Base-by-base conservation (phyloP, 2,888 invertebrate genomes). In the Seira ritae region DNA sequence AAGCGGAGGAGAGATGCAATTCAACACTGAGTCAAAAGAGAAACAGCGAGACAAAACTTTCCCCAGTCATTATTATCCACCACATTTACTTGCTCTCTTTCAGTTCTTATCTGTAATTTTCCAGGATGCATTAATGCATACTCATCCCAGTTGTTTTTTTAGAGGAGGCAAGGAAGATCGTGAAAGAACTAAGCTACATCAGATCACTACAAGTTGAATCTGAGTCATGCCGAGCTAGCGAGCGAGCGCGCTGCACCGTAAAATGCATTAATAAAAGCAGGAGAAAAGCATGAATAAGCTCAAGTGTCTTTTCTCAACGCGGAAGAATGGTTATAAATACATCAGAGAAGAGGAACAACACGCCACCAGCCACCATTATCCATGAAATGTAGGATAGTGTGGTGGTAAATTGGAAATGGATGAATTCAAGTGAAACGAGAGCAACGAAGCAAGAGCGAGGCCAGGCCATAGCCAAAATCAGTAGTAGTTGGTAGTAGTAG, bases 1-100 rank as follows among this genome's bases (percentile, higher is more conserved):
- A n/a, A n/a, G n/a, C n/a, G n/a, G n/a, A n/a, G 70, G 42, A 66
- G 77, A 85, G 85, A 83, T 88, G 89, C 87, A 89, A 88, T 89
- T 89, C 88, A 89, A 89, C 89, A 89, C 89, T 88, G 88, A 42
- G 12, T 8, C 42, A 62, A 73, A 50, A 50, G 15, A 71, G 4
- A 19, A n/a, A 55, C 19, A 72, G 70, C 42, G 70, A 46, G 19
- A 46, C n/a, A 37, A 15, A 77, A 77, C 77, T 77, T 77, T 77
- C 77, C 70, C 77, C 77, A 77, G 22, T 77, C 77, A 76, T 77
- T 77, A 31, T 70, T 60, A 42, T 42, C 42, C 77, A 62, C 37
- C 15, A 76, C 74, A 74, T 66, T 76, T 4, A 20, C 12, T 12
- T 68, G 68, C 68, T 76, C 60, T 68, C 68, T 76, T 46, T 60